Percentiles rank a stretch among this genome's conserved stretches.
Conservation (phyloP, 1,140 invertebrate species). For the Drosophila repleta region DNA sequence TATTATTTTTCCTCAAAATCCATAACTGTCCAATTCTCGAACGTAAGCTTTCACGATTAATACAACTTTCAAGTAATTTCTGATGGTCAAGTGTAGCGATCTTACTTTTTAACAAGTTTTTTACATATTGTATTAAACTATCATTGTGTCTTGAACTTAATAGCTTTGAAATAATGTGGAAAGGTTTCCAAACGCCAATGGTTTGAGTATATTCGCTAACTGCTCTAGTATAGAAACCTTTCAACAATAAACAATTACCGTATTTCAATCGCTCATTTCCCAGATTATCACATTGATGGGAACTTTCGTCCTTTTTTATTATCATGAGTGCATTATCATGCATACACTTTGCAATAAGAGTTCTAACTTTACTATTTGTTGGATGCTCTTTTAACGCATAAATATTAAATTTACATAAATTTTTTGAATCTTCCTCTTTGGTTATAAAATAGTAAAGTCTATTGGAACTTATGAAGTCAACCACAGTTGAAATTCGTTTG, state of each 20-base stretch:
- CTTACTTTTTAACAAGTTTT: slow-evolving; percentile 29
- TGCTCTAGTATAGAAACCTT: slow-evolving; percentile 35
- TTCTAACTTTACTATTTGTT: slow-evolving; percentile 27
- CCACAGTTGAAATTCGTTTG: slow-evolving; percentile 44
- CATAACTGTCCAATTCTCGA: slow-evolving; percentile 24
- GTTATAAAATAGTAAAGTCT: slow-evolving; percentile 42
- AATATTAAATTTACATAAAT: slow-evolving; percentile 6
- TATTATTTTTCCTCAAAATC: not conserved
- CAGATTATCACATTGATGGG: slow-evolving; percentile 10
- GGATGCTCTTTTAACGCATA: slow-evolving; percentile 39
- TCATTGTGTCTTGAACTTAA: slow-evolving; percentile 47
- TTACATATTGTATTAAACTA: slow-evolving; percentile 50
- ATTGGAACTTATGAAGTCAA: slow-evolving; percentile 27
- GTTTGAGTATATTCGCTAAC: slow-evolving; percentile 55
- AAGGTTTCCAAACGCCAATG: slow-evolving; percentile 59
- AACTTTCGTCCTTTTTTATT: slow-evolving; percentile 35
- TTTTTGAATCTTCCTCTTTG: not conserved
- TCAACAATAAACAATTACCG: slow-evolving; percentile 61
- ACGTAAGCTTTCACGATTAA: slow-evolving; percentile 32
- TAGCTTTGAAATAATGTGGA: slow-evolving; percentile 59
- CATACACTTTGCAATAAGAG: slow-evolving; percentile 51
- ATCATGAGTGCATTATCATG: slow-evolving; percentile 48
- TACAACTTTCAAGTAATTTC: slow-evolving; percentile 47
- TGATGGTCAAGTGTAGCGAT: slow-evolving; percentile 15
- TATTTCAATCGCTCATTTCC: slow-evolving; percentile 45